Evolutionary conservation across 2,113 vertebrate genomes (phyloP), one percentile per base, ranked within the genome.

Genomic region (Grammomys dolichurus): DNA sequence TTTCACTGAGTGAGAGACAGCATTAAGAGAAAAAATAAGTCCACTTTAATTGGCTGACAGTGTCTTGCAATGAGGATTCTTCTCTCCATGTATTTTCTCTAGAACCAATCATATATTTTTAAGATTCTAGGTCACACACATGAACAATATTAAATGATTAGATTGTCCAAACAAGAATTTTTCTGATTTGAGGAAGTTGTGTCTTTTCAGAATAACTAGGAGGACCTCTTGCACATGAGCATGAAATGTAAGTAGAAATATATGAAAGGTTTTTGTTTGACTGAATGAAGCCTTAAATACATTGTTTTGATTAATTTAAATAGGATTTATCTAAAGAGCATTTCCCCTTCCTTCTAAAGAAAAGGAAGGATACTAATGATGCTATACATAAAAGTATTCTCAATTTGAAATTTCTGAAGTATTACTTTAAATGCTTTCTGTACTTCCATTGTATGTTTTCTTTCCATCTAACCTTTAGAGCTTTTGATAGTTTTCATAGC

Each of bases 1-100:
- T 99, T 95, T 43, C 20, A 93, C 85, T 46, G 73, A 95, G 60
- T 46, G 88, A 87, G 91, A 93, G n/a, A 22, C 7, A 58, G 82
- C 10, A 16, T 63, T 5, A 91, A 78, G 88, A 78, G 40, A 70
- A 67, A 96, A 69, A 76, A 85, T 65, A 93, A 36, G 93, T n/a
- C 8, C 48, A 48, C 89, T 93, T 90, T 60, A 78, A 89, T 70
- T 31, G 26, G 31, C 14, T 12, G 43, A 81, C 17, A 78, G 1
- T 16, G 8, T 72, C 54, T 67, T 80, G 72, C 26, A 85, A 17
- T 97, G 17, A 89, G 73, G 8, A 2, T 94, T 43, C 16, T 48
- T 65, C 20, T 87, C 6, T 17, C 36, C 8, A 69, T 46, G 1
- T 87, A 92, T 97, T 96, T 96, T 70, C 26, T 51, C 81, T 56